Base-by-base conservation (phyloP, 2,113 vertebrate genomes). In the Monopterus albus region DNA sequence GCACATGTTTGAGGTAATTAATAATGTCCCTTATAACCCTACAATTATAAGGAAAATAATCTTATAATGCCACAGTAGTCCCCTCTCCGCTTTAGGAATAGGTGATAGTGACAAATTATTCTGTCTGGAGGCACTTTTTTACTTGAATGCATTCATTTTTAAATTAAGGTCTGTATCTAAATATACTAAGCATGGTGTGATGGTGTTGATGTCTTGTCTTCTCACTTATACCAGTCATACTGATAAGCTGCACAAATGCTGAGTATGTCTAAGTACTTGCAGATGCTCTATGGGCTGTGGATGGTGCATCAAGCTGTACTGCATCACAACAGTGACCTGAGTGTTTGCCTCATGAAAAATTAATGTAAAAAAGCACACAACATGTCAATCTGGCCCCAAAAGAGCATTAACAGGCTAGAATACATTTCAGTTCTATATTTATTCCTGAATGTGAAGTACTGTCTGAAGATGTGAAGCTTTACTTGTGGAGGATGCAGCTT, bases 291-390 rank as follows among this genome's bases (percentile, higher is more conserved):
- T n/a, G n/a, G n/a, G n/a, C n/a, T n/a, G n/a, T n/a, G n/a, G n/a
- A n/a, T n/a, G n/a, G n/a, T n/a, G n/a, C n/a, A n/a, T n/a, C n/a
- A n/a, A n/a, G n/a, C 35, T 45, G n/a, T 7, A 1, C 25, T 42
- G 53, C 36, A 50, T 67, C 55, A 61, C 70, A 66, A 31, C n/a
- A n/a, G n/a, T n/a, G n/a, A n/a, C n/a, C n/a, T 18, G 45, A 51
- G 50, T 66, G 60, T 75, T 83, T 83, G 60, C 60, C 71, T 66
- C 72, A 40, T 50, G 18, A 78, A 75, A 78, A 8, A 75, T 81
- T 75, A 15, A 80, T 79, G 46, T 17, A n/a, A 18, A 72, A 63
- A 42, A 26, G 45, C 59, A 40, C n/a, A n/a, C n/a, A n/a, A n/a
- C n/a, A n/a, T 33, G 62, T 76, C 67, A 76, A 69, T 4, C n/a